Conservation (phyloP, 64 coral and sea anemone genomes). For the Pocillopora verrucosa region DNA sequence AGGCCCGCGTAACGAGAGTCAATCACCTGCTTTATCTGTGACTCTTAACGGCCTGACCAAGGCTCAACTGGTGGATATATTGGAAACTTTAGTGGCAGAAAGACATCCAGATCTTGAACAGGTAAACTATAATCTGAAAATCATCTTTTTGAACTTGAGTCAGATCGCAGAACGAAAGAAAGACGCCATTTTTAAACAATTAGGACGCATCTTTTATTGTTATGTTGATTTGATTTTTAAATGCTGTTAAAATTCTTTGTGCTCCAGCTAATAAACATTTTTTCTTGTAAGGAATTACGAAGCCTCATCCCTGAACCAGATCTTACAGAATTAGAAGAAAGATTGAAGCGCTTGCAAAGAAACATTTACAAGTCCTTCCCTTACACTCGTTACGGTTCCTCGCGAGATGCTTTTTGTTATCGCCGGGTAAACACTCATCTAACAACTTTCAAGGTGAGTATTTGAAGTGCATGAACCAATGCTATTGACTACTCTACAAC, state of each 20-base stretch:
- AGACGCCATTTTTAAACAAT: conserved; percentile 22
- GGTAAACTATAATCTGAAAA: conserved; percentile 26
- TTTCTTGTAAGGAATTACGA: conserved; percentile 47
- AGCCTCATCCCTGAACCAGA: conserved; percentile 77
- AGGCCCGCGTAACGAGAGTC: neutral
- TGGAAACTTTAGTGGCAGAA: conserved; percentile 48
- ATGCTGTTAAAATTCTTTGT: conserved; percentile 1
- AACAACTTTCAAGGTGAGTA: conserved; percentile 65
- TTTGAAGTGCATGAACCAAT: neutral
- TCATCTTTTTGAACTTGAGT: no score
- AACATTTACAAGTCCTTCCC: conserved; percentile 88
- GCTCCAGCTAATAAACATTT: neutral
- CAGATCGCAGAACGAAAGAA: no score
- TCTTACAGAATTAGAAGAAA: conserved; percentile 67
- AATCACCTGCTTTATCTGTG: conserved; percentile 26
- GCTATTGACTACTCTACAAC: neutral
- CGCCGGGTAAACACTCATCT: conserved; percentile 73
- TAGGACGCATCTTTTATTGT: neutral
- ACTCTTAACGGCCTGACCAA: conserved; percentile 65
- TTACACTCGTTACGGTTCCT: conserved; percentile 58
- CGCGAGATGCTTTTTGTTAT: conserved; percentile 64
- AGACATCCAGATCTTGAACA: conserved; percentile 71
- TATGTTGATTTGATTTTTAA: neutral
- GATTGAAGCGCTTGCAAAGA: conserved; percentile 56
- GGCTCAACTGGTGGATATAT: conserved; percentile 56